Percentiles rank a stretch among this genome's conserved stretches.
phyloP scores from a whole-genome alignment of 2,113 vertebrate species.

The Pseudopodoces humilis region DNA sequence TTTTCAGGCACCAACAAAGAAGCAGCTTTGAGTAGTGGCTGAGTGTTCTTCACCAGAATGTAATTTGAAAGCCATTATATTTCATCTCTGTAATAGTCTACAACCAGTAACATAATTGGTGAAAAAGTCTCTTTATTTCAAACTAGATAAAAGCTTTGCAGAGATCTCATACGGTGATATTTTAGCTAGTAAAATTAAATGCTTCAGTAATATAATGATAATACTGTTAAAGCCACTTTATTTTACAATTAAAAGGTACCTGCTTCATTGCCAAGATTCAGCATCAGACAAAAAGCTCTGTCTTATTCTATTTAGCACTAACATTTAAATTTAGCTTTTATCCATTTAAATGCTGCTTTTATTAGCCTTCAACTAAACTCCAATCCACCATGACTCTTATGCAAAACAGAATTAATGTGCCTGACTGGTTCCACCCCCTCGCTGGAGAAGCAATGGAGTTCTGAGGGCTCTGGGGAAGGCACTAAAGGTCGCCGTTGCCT shows the following conservation, averaged over 20 bases:
- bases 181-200: conserved; percentile 15
- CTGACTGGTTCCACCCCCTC: conserved; percentile 26
- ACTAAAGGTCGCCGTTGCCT: conserved; percentile 20
- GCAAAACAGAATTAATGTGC: conserved; percentile 28
- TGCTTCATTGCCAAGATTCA: neutral
- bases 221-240: conserved; percentile 3
- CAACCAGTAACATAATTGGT: neutral
- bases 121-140: conserved; percentile 47
- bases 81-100: neutral
- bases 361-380: conserved; percentile 25
- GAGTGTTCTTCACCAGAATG: conserved; percentile 1
- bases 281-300: conserved; percentile 1
- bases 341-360: conserved; percentile 33
- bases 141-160: conserved; percentile 17
- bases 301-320: conserved; percentile 15
- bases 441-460: neutral
- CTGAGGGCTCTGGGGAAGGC: neutral
- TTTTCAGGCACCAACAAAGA: neutral
- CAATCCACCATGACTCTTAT: neutral
- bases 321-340: conserved; percentile 49
- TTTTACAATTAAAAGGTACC: conserved; percentile 50
- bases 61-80: conserved; percentile 12
- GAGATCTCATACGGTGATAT: conserved; percentile 7
- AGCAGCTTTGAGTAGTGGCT: neutral
- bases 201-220: neutral